Conservation (phyloP, 2,113 vertebrate species). For the Grammomys dolichurus region DNA sequence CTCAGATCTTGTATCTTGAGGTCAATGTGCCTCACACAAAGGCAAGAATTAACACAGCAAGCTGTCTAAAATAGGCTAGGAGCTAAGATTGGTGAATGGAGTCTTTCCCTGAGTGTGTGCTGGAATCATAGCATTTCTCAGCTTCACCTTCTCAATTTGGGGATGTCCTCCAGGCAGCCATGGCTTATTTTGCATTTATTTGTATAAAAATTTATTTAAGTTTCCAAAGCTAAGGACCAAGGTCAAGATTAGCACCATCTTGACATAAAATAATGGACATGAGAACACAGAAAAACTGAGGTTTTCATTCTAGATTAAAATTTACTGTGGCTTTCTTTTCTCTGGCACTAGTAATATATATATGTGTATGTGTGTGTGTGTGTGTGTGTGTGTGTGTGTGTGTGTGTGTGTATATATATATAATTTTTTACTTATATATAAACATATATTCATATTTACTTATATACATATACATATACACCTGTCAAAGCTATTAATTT, state of each 20-base stretch:
- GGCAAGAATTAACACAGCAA: not conserved
- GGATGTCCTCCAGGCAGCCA: not conserved
- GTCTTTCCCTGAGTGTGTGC: not conserved
- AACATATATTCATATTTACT: no score
- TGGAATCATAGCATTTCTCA: not conserved
- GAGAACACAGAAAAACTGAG: not conserved
- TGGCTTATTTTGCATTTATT: not conserved
- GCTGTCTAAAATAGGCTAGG: not conserved
- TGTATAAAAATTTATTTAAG: not conserved
- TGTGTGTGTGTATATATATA: no score
- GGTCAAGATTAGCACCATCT: not conserved
- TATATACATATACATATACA: no score
- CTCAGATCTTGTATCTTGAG: not conserved
- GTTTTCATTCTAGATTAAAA: not conserved
- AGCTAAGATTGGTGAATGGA: not conserved
- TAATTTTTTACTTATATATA: no score
- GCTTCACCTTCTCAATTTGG: not conserved
- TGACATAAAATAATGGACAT: not conserved
- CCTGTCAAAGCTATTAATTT: conserved; percentile 24
- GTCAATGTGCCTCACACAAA: not conserved
- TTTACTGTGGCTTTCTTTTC: not conserved
- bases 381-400: no score
- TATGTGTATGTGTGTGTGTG: no score
- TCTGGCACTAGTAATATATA: not conserved
- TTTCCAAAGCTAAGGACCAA: not conserved